phyloP scores from a whole-genome alignment of 2,113 vertebrate species.

The Struthidea cinerea region DNA sequence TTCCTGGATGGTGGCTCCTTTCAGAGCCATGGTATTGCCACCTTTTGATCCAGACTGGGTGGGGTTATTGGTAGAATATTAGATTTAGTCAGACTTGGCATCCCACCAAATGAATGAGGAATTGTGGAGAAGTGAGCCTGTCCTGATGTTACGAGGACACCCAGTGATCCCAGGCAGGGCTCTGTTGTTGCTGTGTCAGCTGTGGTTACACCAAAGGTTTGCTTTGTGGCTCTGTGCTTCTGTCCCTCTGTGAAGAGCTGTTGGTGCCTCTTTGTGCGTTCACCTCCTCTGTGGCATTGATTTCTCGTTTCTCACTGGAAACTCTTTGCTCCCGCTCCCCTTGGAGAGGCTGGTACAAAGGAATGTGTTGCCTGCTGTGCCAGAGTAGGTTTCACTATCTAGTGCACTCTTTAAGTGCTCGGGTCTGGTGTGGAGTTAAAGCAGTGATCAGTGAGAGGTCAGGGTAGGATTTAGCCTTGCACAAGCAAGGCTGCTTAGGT shows the following conservation, averaged over 20 bases:
- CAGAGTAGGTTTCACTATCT: background rate
- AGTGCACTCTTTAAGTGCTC: background rate
- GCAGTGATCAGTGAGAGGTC: background rate
- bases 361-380: background rate
- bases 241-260: background rate
- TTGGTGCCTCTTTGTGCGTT: background rate
- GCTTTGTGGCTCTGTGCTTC: background rate
- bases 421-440: background rate
- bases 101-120: background rate
- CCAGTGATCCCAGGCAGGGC: background rate
- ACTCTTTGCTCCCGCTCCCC: background rate
- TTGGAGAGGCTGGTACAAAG: background rate
- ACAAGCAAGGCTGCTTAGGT: background rate
- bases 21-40: background rate
- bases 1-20: background rate
- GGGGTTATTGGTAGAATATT: background rate
- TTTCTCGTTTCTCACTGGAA: background rate
- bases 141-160: background rate
- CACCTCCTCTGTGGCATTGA: background rate
- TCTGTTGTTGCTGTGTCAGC: background rate
- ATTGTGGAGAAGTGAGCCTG: background rate
- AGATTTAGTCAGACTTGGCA: background rate
- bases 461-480: background rate
- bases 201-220: background rate
- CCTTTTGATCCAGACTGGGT: background rate